Base-by-base conservation (phyloP, 2,113 vertebrate species). In the Lepisosteus osseus region DNA sequence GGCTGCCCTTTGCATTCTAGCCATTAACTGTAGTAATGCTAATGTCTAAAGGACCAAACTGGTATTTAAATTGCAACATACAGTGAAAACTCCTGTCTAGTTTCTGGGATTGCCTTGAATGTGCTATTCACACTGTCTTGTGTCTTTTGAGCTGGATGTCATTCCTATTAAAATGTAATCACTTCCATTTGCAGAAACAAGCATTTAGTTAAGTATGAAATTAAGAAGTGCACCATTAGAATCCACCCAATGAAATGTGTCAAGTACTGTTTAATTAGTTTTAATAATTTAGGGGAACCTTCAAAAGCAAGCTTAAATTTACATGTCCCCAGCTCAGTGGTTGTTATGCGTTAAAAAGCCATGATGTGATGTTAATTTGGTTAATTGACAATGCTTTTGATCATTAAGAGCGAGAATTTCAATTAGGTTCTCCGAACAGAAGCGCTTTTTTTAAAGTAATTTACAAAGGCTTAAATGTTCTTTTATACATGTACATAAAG, bases 241-340 rank as follows among this genome's bases (percentile, higher is more conserved):
- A 64, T 0, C 13, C 75, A 82, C 13, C 7, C 83, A 72, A 74
- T 79, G 76, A 68, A 74, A 72, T 69, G 69, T 81, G 70, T 67
- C 71, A 74, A 77, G 76, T 79, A 86, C 84, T 84, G 78, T 84
- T 84, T 87, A 85, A 80, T 71, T 78, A 76, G 0, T 81, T 78
- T 82, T 73, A 84, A 82, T 86, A 86, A 85, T 84, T 84, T 89
- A 82, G 80, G 86, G 77, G 79, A 84, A 67, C 82, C 2, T 29
- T 79, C 79, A 87, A 85, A 83, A 76, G 81, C 47, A 1, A 51
- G 5, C 47, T 51, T 1, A 51, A 6, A 51, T 51, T 1, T 51
- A 51, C 47, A 51, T 9, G 5, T 6, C 47, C 47, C 47, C 47
- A 51, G 47, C 47, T 6, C 47, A 51, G 47, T 51, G 47, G 47